These are phyloP conservation scores for Actenoides lindsayi DNA, from an alignment of 2,113 vertebrate genomes.

Conservation along the genomic window DNA sequence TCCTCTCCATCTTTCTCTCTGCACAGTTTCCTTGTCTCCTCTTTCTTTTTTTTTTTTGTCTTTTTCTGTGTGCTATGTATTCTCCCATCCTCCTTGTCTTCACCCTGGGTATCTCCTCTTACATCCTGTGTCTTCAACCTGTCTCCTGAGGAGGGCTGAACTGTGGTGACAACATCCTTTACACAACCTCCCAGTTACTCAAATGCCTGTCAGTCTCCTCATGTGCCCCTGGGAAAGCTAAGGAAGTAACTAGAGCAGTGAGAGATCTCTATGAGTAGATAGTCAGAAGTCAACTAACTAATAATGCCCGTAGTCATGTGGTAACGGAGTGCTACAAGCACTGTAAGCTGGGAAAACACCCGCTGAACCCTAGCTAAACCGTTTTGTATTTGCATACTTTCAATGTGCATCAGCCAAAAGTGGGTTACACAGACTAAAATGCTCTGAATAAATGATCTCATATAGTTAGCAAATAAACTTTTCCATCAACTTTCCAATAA, in stretches of 20 bases:
- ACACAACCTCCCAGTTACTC: not conserved
- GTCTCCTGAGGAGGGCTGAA: not conserved
- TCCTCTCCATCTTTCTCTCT: not conserved
- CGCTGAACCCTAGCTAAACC: not conserved
- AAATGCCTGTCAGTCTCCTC: not conserved
- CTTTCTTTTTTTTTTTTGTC: not conserved
- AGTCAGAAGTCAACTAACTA: not conserved
- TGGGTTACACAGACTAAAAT: not conserved
- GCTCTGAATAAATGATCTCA: not conserved
- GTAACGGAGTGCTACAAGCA: not conserved
- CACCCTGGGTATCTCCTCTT: not conserved
- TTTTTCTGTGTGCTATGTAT: not conserved
- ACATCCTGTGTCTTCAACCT: not conserved
- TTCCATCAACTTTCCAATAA: not conserved
- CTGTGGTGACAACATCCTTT: not conserved
- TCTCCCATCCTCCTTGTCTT: not conserved
- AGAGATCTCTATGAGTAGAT: not conserved
- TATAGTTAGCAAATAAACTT: not conserved
- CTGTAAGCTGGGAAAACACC: not conserved
- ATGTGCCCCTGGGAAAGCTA: not conserved
- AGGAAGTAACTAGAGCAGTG: not conserved
- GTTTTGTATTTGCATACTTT: not conserved
- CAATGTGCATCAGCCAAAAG: not conserved
- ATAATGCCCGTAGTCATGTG: not conserved
- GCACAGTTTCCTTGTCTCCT: not conserved